Evolutionary conservation across 2,888 invertebrate genomes (phyloP).

Genomic region (Limulus polyphemus): DNA sequence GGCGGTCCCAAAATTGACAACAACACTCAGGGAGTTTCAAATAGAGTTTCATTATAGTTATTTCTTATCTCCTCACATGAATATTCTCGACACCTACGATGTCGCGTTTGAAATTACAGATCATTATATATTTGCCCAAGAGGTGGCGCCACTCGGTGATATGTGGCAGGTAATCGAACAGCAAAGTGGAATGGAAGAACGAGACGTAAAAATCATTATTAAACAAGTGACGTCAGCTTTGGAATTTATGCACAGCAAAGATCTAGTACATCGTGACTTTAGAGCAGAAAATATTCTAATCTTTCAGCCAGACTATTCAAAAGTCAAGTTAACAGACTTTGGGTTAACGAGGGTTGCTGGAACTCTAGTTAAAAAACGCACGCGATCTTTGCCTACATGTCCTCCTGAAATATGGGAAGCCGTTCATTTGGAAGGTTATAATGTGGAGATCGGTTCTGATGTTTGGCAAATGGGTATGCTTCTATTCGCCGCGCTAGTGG

Average conservation of each 20-base stretch:
- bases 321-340: constrained; percentile 91
- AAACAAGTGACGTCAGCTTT: constrained; percentile 83
- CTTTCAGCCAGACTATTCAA: constrained; percentile 70
- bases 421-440: constrained; percentile 43
- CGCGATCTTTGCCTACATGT: constrained; percentile 55
- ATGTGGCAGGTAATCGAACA: constrained; percentile 38
- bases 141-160: constrained; percentile 88
- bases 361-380: constrained; percentile 43
- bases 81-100: constrained; percentile 89
- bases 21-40: constrained; percentile 65
- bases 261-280: constrained; percentile 88
- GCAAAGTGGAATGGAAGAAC: constrained; percentile 34
- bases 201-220: constrained; percentile 64
- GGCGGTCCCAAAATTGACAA: constrained; percentile 36
- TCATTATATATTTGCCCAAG: constrained; percentile 87
- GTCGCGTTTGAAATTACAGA: constrained; percentile 90
- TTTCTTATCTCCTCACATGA: constrained; percentile 82
- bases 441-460: constrained; percentile 77
- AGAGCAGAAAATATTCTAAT: constrained; percentile 83
- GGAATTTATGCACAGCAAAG: constrained; percentile 85
- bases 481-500: constrained; percentile 86
- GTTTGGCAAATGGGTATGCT: constrained; percentile 98
- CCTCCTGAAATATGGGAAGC: constrained; percentile 76
- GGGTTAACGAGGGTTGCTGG: constrained; percentile 74
- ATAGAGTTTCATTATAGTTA: constrained; percentile 92